These are phyloP conservation scores for Mormyrus proboscirostris DNA, from an alignment of 2,797 vertebrate species.

Conservation along the genomic window DNA sequence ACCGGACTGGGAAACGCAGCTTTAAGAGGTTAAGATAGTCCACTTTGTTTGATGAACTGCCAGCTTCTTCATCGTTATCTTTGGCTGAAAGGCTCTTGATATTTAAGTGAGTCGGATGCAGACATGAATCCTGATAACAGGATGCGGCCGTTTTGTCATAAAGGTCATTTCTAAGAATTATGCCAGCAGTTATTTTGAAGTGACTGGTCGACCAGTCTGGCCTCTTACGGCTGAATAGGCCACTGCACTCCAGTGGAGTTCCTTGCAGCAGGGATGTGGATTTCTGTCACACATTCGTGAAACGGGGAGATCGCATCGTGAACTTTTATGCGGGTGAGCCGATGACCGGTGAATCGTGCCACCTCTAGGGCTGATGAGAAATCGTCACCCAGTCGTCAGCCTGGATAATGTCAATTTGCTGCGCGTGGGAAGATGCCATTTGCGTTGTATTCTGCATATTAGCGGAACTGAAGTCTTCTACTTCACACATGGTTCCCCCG, in stretches of 20 bases:
- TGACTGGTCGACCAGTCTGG: constrained; percentile 32
- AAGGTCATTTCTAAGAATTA: constrained; percentile 23
- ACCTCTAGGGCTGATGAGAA: background rate
- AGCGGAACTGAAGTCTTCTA: background rate
- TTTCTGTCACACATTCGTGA: background rate
- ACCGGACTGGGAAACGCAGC: background rate
- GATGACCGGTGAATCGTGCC: background rate
- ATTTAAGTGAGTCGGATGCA: background rate
- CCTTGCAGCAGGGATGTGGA: background rate
- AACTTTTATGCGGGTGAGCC: background rate
- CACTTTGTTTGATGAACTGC: background rate
- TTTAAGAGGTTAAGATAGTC: background rate
- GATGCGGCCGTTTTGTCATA: background rate
- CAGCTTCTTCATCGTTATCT: background rate
- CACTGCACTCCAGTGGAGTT: background rate
- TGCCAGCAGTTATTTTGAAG: constrained; percentile 35
- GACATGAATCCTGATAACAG: background rate
- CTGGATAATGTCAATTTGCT: background rate
- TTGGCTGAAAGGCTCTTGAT: background rate
- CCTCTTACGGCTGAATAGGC: background rate
- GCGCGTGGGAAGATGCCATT: background rate
- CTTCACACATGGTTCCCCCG: background rate
- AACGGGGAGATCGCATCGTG: background rate
- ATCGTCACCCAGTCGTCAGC: background rate
- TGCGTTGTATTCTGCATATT: background rate